A percentile compares a stretch with the other conserved stretches of the same genome.
Conservation (phyloP, 2,113 vertebrate genomes). For the Microcebus murinus region DNA sequence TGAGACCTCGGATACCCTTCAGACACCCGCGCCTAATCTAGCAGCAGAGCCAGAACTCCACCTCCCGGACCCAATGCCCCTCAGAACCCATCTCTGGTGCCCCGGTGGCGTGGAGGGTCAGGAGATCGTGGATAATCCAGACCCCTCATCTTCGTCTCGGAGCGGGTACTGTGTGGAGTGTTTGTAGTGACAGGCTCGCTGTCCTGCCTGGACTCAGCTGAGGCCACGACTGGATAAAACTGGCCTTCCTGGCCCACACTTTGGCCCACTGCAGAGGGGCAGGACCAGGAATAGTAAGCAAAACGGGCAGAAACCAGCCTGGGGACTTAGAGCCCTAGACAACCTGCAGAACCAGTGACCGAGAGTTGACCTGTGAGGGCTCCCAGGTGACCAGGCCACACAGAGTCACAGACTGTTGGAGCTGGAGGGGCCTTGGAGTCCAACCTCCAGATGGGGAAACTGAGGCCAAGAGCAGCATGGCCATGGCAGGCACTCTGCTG, state of each 20-base stretch:
- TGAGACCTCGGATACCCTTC: not conserved
- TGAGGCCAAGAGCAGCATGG: not conserved
- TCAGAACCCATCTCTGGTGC: not conserved
- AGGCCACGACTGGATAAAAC: not conserved
- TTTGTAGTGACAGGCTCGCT: not conserved
- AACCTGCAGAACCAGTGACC: not conserved
- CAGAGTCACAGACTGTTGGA: not conserved
- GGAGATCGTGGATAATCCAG: not conserved
- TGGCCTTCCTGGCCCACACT: not conserved
- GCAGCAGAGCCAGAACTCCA: not conserved
- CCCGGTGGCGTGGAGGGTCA: not conserved
- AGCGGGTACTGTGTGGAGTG: not conserved
- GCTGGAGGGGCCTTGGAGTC: not conserved
- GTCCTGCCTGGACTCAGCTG: not conserved
- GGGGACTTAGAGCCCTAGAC: not conserved
- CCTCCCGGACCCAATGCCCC: not conserved
- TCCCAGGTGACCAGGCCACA: not conserved
- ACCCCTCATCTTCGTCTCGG: no score
- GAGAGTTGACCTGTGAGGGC: not conserved
- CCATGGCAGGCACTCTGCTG: not conserved
- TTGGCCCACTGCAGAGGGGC: not conserved
- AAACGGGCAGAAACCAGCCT: not conserved
- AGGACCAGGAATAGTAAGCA: not conserved
- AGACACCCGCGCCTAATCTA: accelerated
- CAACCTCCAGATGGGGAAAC: not conserved